A percentile compares a stretch with the other conserved stretches of the same genome.
Conservation (phyloP, 2,888 invertebrate species). For the Tillus elongatus region DNA sequence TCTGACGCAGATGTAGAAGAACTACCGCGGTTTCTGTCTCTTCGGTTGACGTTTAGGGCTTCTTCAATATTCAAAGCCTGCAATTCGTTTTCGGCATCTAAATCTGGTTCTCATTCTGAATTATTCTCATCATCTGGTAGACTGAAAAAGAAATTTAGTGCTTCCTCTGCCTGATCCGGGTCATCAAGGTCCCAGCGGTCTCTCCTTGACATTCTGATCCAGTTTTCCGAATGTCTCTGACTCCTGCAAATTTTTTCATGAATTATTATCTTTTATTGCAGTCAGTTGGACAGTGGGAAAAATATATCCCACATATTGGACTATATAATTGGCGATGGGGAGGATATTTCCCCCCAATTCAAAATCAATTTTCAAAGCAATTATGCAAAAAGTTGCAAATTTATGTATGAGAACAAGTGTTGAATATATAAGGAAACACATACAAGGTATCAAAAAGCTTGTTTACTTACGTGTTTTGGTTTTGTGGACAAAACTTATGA, state of each 20-base stretch:
- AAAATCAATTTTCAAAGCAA: not conserved
- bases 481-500: not conserved
- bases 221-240: no score
- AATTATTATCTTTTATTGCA: no score
- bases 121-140: not conserved
- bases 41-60: not conserved
- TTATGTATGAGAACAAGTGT: no score
- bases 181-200: not conserved
- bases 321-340: no score
- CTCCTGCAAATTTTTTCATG: no score
- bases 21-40: no score
- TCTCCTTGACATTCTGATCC: not conserved
- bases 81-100: not conserved
- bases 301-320: slow-evolving; percentile 3
- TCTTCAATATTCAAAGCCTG: no score
- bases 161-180: slow-evolving; percentile 1
- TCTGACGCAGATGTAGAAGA: no score
- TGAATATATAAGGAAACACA: not conserved
- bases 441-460: not conserved
- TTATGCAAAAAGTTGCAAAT: no score
- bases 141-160: not conserved
- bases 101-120: not conserved
- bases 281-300: slow-evolving; percentile 2
- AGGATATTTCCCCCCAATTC: no score
- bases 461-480: not conserved